Conservation (phyloP, 2,113 vertebrate genomes). For the Tupaia chinensis region DNA sequence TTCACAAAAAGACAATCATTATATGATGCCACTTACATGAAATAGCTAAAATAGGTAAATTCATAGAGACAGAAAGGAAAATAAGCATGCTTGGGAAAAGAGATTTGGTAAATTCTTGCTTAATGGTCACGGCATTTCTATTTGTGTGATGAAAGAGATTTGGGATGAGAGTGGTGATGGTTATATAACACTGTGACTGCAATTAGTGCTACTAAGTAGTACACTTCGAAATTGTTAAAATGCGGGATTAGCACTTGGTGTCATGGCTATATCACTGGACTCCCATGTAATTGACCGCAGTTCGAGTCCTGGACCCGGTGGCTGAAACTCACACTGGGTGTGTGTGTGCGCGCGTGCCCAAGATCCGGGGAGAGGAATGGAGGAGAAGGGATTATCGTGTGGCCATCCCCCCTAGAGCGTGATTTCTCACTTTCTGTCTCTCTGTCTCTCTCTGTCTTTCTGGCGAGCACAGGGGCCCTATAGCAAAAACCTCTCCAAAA, state of each 20-base stretch:
- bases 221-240: slow-evolving; percentile 7
- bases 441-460: no score
- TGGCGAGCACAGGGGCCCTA: no score
- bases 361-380: no score
- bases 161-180: not conserved
- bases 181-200: not conserved
- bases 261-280: no score
- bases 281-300: no score
- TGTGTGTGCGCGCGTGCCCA: no score
- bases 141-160: not conserved
- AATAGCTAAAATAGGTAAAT: not conserved
- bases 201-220: not conserved
- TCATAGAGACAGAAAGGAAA: not conserved
- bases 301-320: no score
- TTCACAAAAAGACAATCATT: slow-evolving; percentile 15
- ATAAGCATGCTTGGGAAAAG: not conserved
- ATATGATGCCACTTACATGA: not conserved
- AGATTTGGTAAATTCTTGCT: not conserved
- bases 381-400: no score
- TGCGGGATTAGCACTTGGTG: no score
- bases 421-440: no score
- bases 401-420: no score
- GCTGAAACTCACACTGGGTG: no score
- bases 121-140: not conserved
- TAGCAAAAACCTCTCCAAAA: not conserved